phyloP scores from a whole-genome alignment of 2,113 vertebrate genomes.

The Alligator mississippiensis region DNA sequence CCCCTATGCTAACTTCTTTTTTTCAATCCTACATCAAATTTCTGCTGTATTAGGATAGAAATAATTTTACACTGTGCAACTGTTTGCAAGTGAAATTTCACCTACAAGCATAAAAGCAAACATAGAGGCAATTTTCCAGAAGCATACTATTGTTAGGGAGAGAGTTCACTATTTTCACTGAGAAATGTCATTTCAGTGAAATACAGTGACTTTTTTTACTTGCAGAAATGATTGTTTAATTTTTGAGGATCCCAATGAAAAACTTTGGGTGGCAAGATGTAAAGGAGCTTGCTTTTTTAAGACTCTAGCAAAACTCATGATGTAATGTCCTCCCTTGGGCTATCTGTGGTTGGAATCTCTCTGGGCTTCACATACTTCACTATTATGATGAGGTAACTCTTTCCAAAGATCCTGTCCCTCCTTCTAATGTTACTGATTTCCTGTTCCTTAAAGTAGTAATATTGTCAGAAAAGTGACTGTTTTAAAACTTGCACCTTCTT shows the following conservation, averaged over 20 bases:
- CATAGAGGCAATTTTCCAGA: background rate
- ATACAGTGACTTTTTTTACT: background rate
- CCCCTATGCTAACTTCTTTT: background rate
- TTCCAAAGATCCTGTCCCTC: constrained; percentile 41
- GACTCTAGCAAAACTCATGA: constrained; percentile 18
- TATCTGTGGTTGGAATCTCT: constrained; percentile 17
- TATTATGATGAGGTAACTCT: constrained; percentile 44
- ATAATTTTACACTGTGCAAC: background rate
- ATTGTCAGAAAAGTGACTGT: background rate
- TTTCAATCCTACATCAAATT: background rate
- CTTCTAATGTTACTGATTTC: constrained; percentile 40
- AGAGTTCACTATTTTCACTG: background rate
- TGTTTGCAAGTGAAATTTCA: constrained; percentile 11
- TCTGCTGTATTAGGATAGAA: background rate
- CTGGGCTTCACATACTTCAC: constrained; percentile 24
- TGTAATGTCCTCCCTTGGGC: constrained; percentile 39
- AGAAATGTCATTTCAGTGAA: background rate
- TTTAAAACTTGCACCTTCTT: accelerated
- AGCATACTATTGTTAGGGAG: background rate
- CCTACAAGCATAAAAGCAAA: background rate
- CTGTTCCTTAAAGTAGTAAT: background rate
- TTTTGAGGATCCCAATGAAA: background rate
- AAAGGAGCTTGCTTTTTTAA: constrained; percentile 7
- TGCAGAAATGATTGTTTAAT: background rate
- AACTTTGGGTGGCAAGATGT: background rate